Evolutionary conservation across 2,113 vertebrate species (phyloP).

Genomic region (Cololabis saira): DNA sequence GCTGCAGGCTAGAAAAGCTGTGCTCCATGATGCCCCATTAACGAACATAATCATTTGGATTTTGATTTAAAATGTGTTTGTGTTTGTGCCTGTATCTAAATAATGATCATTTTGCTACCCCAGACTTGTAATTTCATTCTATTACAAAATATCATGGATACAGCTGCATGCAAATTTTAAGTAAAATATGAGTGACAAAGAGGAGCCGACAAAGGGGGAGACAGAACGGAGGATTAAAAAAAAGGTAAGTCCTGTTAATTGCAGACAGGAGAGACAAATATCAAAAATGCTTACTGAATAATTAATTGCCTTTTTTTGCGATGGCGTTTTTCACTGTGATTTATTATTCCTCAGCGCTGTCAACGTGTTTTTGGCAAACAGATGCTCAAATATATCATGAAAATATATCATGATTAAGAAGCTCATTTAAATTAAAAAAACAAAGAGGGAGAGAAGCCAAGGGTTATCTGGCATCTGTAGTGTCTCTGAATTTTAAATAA

Average conservation of each 20-base stretch:
- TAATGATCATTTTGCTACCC: conserved; percentile 16
- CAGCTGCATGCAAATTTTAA: conserved; percentile 27
- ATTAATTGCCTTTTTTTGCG: conserved; percentile 45
- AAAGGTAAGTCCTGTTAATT: conserved; percentile 15
- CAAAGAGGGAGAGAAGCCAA: conserved; percentile 47
- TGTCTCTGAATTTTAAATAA: conserved; percentile 66
- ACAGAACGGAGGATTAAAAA: conserved; percentile 5
- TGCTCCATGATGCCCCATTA: conserved; percentile 1
- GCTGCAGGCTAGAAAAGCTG: conserved; percentile 4
- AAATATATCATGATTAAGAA: conserved; percentile 56
- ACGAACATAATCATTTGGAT: background rate
- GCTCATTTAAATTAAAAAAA: conserved; percentile 56
- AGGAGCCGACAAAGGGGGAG: conserved; percentile 10
- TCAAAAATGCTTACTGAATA: conserved; percentile 29
- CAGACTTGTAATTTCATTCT: conserved; percentile 33
- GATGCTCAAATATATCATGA: conserved; percentile 55
- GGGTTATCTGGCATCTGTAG: conserved; percentile 69
- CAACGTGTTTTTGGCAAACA: conserved; percentile 43
- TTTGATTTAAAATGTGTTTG: conserved; percentile 29
- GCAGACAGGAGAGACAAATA: conserved; percentile 26
- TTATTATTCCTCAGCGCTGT: conserved; percentile 38
- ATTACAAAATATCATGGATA: conserved; percentile 38
- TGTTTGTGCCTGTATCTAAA: conserved; percentile 22
- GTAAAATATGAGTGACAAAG: conserved; percentile 18
- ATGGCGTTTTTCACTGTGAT: conserved; percentile 30